Evolutionary conservation across 2,888 invertebrate genomes (phyloP).

Genomic region (Hybos culiciformis): DNA sequence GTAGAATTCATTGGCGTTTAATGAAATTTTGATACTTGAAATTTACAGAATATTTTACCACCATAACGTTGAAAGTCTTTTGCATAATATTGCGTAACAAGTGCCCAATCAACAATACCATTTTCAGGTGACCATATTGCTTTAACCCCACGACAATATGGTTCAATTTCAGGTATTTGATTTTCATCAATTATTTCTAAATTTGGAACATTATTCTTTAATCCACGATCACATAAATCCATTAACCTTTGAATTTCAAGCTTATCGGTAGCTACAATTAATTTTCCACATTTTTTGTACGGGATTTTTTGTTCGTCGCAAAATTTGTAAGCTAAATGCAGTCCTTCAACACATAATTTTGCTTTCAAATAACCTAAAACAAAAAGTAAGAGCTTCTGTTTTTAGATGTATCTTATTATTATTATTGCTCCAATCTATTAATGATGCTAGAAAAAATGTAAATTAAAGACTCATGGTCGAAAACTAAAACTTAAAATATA

Average conservation of each 20-base stretch:
- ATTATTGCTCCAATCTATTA: too few species aligned
- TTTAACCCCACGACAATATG: conserved; percentile 75
- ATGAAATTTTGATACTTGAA: conserved; percentile 59
- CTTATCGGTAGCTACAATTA: conserved; percentile 76
- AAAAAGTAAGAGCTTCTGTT: too few species aligned
- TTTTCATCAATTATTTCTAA: conserved; percentile 60
- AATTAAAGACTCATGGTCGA: too few species aligned
- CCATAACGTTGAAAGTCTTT: conserved; percentile 64
- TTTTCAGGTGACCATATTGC: conserved; percentile 96
- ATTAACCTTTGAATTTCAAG: conserved; percentile 58
- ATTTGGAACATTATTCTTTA: conserved; percentile 75
- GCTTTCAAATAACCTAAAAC: too few species aligned
- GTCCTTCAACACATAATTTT: conserved; percentile 82
- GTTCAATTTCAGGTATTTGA: conserved; percentile 70
- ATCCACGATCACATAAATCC: conserved; percentile 66
- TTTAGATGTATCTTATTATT: too few species aligned
- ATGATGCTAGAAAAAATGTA: too few species aligned
- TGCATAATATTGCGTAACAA: conserved; percentile 71
- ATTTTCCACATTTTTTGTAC: conserved; percentile 88
- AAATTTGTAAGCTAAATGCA: conserved; percentile 69
- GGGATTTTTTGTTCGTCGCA: conserved; percentile 74
- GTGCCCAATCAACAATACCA: conserved; percentile 85
- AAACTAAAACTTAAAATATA: too few species aligned
- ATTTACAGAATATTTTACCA: conserved; percentile 63
- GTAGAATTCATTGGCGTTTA: conserved; percentile 43